phyloP scores from a whole-genome alignment of 2,888 invertebrate species.

The Hydriomena furcata region DNA sequence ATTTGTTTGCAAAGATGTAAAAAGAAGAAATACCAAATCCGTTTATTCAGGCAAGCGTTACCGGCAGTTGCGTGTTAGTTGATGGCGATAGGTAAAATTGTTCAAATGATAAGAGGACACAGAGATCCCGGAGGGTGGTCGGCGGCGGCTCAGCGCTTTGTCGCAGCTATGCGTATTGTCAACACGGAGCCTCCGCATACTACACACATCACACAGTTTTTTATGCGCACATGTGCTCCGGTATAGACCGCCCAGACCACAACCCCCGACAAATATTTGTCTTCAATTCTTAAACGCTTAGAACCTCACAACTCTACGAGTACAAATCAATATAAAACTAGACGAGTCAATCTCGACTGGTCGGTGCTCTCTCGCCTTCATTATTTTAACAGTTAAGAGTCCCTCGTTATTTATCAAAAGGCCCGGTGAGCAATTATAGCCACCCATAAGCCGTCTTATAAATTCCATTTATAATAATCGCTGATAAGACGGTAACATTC shows the following conservation, averaged over 20 bases:
- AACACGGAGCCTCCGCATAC: constrained; percentile 66
- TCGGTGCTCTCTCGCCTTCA: constrained; percentile 32
- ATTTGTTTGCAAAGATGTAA: constrained; percentile 31
- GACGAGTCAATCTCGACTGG: constrained; percentile 55
- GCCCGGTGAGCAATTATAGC: constrained; percentile 36
- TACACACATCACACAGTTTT: constrained; percentile 69
- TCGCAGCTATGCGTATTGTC: constrained; percentile 78
- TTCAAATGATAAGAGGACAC: constrained; percentile 49
- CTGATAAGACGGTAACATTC: constrained; percentile 54
- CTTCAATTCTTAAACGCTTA: constrained; percentile 78
- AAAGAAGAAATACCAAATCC: constrained; percentile 33
- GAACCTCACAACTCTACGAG: constrained; percentile 61
- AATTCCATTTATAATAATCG: constrained; percentile 50
- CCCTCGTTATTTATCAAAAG: constrained; percentile 27
- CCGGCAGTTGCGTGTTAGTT: constrained; percentile 25
- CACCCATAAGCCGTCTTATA: constrained; percentile 39
- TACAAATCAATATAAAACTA: constrained; percentile 61
- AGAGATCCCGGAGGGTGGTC: constrained; percentile 60
- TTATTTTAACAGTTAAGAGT: constrained; percentile 27
- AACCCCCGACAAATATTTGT: constrained; percentile 76
- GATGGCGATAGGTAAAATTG: constrained; percentile 43
- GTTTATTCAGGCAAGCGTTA: constrained; percentile 27
- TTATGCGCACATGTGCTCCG: constrained; percentile 71
- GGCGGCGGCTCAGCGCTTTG: constrained; percentile 55
- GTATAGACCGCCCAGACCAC: constrained; percentile 69